A percentile compares a stretch with the other conserved stretches of the same genome.
These are phyloP conservation scores for Aphyosemion australe DNA, from an alignment of 2,113 vertebrate genomes.

Conservation along the genomic window DNA sequence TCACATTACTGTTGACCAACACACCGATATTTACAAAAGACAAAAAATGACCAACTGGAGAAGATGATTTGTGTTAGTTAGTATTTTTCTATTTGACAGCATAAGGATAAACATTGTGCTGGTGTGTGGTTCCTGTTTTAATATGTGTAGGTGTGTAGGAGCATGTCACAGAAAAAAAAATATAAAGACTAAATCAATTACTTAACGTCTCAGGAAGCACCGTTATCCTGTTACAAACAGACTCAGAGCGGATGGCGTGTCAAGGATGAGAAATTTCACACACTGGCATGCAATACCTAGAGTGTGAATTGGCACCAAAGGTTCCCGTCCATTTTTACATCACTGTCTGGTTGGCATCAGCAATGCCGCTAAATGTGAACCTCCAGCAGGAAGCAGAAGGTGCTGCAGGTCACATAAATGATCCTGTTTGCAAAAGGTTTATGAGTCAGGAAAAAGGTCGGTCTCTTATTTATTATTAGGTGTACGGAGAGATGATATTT, in stretches of 20 bases:
- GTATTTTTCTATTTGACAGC: not conserved
- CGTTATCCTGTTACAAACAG: constrained; percentile 55
- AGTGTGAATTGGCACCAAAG: constrained; percentile 32
- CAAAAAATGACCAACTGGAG: not conserved
- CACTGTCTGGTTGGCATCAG: constrained; percentile 25
- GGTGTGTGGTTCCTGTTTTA: not conserved
- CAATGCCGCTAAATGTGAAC: constrained; percentile 11
- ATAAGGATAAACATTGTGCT: not conserved
- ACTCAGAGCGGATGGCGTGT: constrained; percentile 44
- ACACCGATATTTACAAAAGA: too few species aligned
- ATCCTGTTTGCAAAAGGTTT: not conserved
- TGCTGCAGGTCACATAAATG: constrained; percentile 16
- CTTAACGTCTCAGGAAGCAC: constrained; percentile 43
- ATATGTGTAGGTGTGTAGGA: not conserved
- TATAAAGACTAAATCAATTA: constrained; percentile 44
- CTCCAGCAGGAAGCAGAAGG: constrained; percentile 12
- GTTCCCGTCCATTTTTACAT: constrained; percentile 43
- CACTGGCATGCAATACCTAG: constrained; percentile 15
- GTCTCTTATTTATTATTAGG: too few species aligned
- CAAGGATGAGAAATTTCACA: constrained; percentile 59
- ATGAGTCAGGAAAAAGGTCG: not conserved
- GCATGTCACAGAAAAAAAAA: not conserved
- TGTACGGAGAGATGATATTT: too few species aligned
- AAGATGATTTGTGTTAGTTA: not conserved
- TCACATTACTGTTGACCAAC: too few species aligned